Conservation (phyloP, 2,888 invertebrate species). For the Protula sp. region DNA sequence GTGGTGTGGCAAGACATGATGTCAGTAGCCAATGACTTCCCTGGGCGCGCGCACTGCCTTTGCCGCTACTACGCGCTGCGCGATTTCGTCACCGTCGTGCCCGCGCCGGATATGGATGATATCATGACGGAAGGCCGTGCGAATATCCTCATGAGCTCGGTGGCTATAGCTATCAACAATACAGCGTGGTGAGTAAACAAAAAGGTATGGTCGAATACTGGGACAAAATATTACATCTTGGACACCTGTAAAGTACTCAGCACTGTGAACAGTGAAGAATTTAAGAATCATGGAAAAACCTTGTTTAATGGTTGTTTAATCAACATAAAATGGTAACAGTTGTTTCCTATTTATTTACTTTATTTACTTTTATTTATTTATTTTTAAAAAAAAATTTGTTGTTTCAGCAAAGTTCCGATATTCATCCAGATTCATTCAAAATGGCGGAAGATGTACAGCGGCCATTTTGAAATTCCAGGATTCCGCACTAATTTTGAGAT, state of each 20-base stretch:
- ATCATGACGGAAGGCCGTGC: slow-evolving; percentile 59
- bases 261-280: too few relatives aligned
- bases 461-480: slow-evolving; percentile 73
- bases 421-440: slow-evolving; percentile 80
- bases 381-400: too few relatives aligned
- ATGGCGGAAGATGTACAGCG: slow-evolving; percentile 69
- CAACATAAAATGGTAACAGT: too few relatives aligned
- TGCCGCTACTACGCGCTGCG: slow-evolving; percentile 66
- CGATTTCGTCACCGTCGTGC: slow-evolving; percentile 73
- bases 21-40: slow-evolving; percentile 62
- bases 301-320: too few relatives aligned
- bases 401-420: slow-evolving; percentile 68
- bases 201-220: too few relatives aligned
- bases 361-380: too few relatives aligned
- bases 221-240: too few relatives aligned
- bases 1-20: slow-evolving; percentile 36
- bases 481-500: slow-evolving; percentile 81
- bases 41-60: slow-evolving; percentile 53
- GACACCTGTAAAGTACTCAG: too few relatives aligned
- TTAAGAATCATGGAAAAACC: too few relatives aligned
- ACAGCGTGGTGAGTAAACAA: slow-evolving; percentile 66
- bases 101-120: slow-evolving; percentile 58
- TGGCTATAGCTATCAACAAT: slow-evolving; percentile 72
- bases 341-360: too few relatives aligned
- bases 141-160: slow-evolving; percentile 74